Conservation (phyloP, 2,888 invertebrate genomes). For the Dicyrtoma fusca region DNA sequence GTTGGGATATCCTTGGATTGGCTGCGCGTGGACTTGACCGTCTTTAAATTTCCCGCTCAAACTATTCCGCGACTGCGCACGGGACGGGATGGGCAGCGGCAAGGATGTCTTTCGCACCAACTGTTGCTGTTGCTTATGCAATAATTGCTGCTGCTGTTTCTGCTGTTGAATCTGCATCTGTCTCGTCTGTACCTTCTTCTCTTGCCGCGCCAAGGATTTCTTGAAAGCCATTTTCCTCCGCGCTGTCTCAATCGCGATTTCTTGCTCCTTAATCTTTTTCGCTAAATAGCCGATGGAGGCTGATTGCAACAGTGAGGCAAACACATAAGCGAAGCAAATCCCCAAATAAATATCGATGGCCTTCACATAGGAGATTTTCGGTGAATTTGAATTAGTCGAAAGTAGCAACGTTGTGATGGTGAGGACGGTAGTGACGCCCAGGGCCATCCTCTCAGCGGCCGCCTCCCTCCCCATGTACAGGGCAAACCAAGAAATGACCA, state of each 20-base stretch:
- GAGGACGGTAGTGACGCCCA: conserved; percentile 23
- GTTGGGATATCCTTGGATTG: too few relatives aligned
- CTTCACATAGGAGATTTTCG: conserved; percentile 18
- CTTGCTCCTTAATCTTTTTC: not conserved
- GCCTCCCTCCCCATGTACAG: conserved; percentile 20
- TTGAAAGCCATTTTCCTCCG: too few relatives aligned
- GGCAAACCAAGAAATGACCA: conserved; percentile 24
- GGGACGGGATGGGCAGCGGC: too few relatives aligned
- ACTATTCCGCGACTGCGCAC: too few relatives aligned
- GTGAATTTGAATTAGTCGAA: conserved; percentile 16
- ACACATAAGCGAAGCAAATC: conserved; percentile 4
- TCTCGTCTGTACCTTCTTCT: too few relatives aligned
- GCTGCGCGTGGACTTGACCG: too few relatives aligned
- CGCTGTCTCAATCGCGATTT: not conserved
- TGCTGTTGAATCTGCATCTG: too few relatives aligned
- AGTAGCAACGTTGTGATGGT: conserved; percentile 21
- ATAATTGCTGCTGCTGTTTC: too few relatives aligned
- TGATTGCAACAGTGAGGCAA: conserved; percentile 8
- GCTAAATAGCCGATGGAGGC: conserved; percentile 12
- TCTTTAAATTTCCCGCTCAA: too few relatives aligned
- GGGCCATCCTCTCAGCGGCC: conserved; percentile 14
- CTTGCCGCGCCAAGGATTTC: too few relatives aligned
- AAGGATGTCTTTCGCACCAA: too few relatives aligned
- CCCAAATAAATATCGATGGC: conserved; percentile 17
- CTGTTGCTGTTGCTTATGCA: too few relatives aligned